Conservation (phyloP, 2,888 invertebrate species). For the Mactromeris polynyma region DNA sequence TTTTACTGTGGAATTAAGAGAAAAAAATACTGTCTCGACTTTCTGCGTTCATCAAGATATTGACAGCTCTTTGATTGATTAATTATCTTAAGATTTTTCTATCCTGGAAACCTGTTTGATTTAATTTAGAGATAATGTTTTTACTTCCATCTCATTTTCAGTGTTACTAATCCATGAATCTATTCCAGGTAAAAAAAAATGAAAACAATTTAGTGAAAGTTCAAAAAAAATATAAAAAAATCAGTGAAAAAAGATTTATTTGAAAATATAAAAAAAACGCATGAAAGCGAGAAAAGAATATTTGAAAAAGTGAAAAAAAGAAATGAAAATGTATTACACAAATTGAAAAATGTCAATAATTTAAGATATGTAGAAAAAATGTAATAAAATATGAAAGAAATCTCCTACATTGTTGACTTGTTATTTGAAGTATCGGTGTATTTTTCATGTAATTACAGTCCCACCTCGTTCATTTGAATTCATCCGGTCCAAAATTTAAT, state of each 20-base stretch:
- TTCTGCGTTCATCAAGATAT: no score
- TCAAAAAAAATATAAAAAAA: neutral
- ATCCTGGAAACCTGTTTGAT: no score
- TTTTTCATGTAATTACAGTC: no score
- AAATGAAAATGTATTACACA: neutral
- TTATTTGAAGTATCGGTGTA: no score
- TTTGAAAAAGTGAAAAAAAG: neutral
- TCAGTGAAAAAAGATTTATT: neutral
- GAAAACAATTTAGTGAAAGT: neutral
- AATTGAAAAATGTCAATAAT: neutral
- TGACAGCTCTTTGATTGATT: no score
- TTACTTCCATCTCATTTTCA: neutral
- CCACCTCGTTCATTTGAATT: no score
- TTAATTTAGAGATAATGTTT: neutral
- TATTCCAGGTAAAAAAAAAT: neutral
- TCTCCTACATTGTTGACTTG: no score
- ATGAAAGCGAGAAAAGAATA: neutral
- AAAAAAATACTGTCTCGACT: no score
- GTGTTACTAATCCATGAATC: neutral
- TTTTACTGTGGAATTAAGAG: no score
- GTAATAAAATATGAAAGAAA: neutral
- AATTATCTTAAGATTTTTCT: no score
- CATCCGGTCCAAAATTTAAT: no score
- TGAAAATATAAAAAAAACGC: neutral
- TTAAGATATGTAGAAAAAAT: neutral